Percentiles rank a stretch among this genome's conserved stretches.
These are phyloP conservation scores for Papilio protenor DNA, from an alignment of 2,888 invertebrate species.

Conservation along the genomic window DNA sequence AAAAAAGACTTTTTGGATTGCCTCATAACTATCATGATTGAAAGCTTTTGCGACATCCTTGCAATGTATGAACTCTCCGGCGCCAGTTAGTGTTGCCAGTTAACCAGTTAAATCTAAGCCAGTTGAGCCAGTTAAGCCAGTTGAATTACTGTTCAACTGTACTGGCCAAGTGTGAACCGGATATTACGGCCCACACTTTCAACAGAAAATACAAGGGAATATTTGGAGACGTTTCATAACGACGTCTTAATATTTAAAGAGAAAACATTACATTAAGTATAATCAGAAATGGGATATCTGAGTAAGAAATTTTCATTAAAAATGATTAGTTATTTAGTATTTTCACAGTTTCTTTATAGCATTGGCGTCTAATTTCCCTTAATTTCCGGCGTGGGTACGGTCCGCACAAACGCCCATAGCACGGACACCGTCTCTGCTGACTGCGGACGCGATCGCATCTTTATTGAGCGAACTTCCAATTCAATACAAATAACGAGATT, in stretches of 20 bases:
- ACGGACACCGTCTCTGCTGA: neutral
- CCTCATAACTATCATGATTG: too few relatives aligned
- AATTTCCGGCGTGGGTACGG: slow-evolving; percentile 23
- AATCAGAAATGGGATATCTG: slow-evolving; percentile 10
- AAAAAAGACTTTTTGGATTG: too few relatives aligned
- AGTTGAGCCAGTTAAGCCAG: too few relatives aligned
- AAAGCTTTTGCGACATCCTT: too few relatives aligned
- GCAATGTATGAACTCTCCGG: too few relatives aligned
- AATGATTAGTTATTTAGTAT: slow-evolving; percentile 19
- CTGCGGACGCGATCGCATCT: slow-evolving; percentile 22
- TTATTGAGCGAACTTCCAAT: slow-evolving; percentile 22
- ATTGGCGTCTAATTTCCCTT: slow-evolving; percentile 30
- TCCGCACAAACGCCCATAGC: slow-evolving; percentile 9
- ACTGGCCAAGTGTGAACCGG: too few relatives aligned
- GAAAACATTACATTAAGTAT: neutral
- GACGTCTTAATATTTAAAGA: neutral
- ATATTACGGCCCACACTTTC: neutral
- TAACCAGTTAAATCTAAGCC: too few relatives aligned
- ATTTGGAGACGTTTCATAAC: neutral
- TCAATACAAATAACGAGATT: slow-evolving; percentile 2
- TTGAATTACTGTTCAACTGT: too few relatives aligned
- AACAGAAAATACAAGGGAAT: neutral
- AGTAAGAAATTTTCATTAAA: neutral
- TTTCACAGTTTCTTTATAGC: slow-evolving; percentile 10
- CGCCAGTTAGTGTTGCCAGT: too few relatives aligned